Percentiles rank a stretch among this genome's conserved stretches.
Conservation (phyloP, 2,888 invertebrate genomes). For the Coecobrya sp. region DNA sequence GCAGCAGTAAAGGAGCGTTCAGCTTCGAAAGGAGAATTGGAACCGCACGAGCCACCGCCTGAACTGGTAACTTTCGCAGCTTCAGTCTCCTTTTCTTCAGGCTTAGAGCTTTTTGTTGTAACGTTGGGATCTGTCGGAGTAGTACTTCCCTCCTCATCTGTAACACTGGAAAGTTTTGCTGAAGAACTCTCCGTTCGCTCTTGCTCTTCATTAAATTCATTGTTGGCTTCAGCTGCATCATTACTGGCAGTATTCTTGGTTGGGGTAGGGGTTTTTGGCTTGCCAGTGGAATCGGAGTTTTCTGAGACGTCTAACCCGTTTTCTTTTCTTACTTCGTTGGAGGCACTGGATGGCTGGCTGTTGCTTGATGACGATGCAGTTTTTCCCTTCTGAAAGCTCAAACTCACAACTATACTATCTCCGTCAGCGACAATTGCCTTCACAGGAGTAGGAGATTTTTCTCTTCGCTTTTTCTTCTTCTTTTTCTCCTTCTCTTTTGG, state of each 20-base stretch:
- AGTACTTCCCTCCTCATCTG: conserved; percentile 54
- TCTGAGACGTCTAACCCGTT: conserved; percentile 41
- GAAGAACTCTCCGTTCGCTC: conserved; percentile 57
- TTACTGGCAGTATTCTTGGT: conserved; percentile 10
- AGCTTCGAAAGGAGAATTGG: conserved; percentile 56
- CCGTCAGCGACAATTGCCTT: conserved; percentile 98
- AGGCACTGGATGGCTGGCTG: conserved; percentile 45
- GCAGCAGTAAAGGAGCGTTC: conserved; percentile 56
- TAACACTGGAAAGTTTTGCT: conserved; percentile 52
- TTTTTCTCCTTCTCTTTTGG: conserved; percentile 84
- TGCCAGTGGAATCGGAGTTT: conserved; percentile 44
- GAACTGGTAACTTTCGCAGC: conserved; percentile 72
- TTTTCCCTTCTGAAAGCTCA: conserved; percentile 93
- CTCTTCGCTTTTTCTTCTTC: conserved; percentile 86
- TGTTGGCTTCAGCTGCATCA: conserved; percentile 2
- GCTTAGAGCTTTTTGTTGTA: not conserved
- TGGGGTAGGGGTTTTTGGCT: not conserved
- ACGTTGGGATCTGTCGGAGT: conserved; percentile 34
- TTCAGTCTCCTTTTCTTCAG: conserved; percentile 71
- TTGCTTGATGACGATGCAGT: conserved; percentile 44
- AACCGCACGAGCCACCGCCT: conserved; percentile 59
- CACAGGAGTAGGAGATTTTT: conserved; percentile 90
- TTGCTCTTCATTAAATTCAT: conserved; percentile 36
- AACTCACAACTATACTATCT: conserved; percentile 97
- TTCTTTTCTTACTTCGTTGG: conserved; percentile 53